phyloP scores from a whole-genome alignment of 2,888 invertebrate genomes.

The Athrips mouffetella region DNA sequence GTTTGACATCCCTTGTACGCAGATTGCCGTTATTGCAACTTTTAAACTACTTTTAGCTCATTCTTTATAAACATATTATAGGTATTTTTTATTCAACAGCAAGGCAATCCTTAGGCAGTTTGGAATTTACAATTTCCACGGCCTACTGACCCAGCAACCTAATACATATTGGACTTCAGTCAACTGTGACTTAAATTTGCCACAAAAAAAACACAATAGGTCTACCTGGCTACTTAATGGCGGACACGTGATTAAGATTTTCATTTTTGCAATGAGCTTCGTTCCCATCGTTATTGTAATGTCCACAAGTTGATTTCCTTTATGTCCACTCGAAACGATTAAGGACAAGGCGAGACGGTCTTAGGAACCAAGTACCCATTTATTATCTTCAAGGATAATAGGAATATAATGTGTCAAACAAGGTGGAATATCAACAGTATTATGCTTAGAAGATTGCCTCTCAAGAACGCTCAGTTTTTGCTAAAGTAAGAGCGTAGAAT shows the following conservation, averaged over 20 bases:
- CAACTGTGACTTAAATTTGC: neutral
- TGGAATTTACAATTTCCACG: neutral
- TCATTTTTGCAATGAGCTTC: constrained; percentile 33
- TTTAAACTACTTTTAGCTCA: no score
- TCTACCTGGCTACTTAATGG: constrained; percentile 51
- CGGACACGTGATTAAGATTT: constrained; percentile 34
- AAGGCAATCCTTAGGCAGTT: neutral
- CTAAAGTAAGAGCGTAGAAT: neutral
- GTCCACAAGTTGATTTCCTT: constrained; percentile 24
- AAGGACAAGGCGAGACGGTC: constrained; percentile 25
- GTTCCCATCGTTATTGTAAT: constrained; percentile 27
- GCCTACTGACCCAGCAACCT: constrained; percentile 1
- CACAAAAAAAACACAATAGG: constrained; percentile 36
- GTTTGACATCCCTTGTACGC: no score
- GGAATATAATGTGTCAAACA: constrained; percentile 3
- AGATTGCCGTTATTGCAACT: no score
- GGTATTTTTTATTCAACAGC: no score
- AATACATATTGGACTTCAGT: neutral
- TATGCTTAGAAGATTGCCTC: neutral
- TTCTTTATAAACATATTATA: no score
- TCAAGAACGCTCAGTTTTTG: neutral
- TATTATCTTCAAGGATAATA: constrained; percentile 14
- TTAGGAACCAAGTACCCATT: constrained; percentile 20
- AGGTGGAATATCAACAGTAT: neutral
- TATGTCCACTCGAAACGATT: constrained; percentile 26